Base-by-base conservation (phyloP, 2,888 invertebrate genomes). In the Rhamphomyia laevipes region DNA sequence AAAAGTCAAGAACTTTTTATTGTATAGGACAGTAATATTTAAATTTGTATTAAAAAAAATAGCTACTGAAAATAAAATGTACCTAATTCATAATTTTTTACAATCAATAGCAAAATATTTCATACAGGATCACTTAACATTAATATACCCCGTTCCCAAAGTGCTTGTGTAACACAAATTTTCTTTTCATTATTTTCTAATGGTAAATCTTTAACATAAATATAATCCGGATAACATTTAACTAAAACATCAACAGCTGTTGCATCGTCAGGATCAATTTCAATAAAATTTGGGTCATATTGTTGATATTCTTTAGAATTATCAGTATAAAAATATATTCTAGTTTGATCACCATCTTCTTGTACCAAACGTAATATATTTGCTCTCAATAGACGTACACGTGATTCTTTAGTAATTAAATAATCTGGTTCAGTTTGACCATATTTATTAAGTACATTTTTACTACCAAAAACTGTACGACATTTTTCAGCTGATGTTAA, bases 271-370 rank as follows among this genome's bases (percentile, higher is more conserved):
- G 76, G 72, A 12, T 81, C 78, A 51, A 95, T 77, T 64, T 88
- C 88, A 52, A 95, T 67, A 63, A 75, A 82, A 59, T 84, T 84
- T 2, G 78, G 74, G 31, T 91, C 90, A 63, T 79, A 81, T 33
- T 83, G 88, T 63, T 90, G 89, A 63, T 91, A 93, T 58, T 86
- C 82, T 54, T 85, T 75, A 0, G 86, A 83, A 69, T 96, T 96
- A 62, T 93, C 90, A 41, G 82, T 73, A 55, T 82, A 82, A 67
- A 88, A 89, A 68, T 91, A 95, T 31, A 94, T 61, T 45, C 78
- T 77, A 17, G 82, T 69, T 1, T 58, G 59, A 51, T 73, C 75
- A 9, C 77, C 79, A 60, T 87, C 85, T 18, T 75, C 68, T n/a
- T 35, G 35, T 0, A 86, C 78, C 59, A 90, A 69, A 53, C 80